Percentiles rank a stretch among this genome's conserved stretches.
phyloP scores from a whole-genome alignment of 1,140 invertebrate genomes.

The Acromyrmex heyeri region DNA sequence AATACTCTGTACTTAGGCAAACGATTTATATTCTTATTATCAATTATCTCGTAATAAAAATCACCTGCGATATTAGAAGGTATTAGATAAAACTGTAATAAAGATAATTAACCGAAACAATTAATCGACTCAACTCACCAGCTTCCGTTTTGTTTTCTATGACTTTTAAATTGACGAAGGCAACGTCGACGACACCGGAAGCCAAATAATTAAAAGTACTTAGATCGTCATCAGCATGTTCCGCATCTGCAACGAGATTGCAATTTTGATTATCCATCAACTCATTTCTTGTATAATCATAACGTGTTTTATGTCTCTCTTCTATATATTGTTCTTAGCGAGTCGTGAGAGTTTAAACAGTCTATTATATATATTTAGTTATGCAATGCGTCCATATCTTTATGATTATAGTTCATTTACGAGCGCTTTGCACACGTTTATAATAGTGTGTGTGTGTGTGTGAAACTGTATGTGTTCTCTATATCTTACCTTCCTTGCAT shows the following conservation, averaged over 20 bases:
- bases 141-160: constrained; percentile 88
- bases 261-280: constrained; percentile 6
- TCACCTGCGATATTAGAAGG: constrained; percentile 17
- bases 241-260: constrained; percentile 7
- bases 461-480: background rate
- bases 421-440: background rate
- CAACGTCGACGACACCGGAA: constrained; percentile 93
- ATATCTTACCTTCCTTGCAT: constrained; percentile 70
- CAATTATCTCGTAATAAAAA: constrained; percentile 12
- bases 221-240: constrained; percentile 80
- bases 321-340: background rate
- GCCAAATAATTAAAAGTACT: constrained; percentile 92
- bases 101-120: background rate
- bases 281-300: background rate
- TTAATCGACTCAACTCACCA: constrained; percentile 26
- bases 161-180: constrained; percentile 92
- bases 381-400: constrained; percentile 1
- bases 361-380: background rate
- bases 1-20: constrained; percentile 80
- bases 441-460: background rate
- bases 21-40: background rate
- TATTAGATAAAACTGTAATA: background rate
- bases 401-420: background rate
- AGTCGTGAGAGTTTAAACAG: background rate
- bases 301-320: background rate